A percentile compares a stretch with the other conserved stretches of the same genome.
Conservation (phyloP, 2,797 vertebrate genomes). For the Dryobates pubescens region DNA sequence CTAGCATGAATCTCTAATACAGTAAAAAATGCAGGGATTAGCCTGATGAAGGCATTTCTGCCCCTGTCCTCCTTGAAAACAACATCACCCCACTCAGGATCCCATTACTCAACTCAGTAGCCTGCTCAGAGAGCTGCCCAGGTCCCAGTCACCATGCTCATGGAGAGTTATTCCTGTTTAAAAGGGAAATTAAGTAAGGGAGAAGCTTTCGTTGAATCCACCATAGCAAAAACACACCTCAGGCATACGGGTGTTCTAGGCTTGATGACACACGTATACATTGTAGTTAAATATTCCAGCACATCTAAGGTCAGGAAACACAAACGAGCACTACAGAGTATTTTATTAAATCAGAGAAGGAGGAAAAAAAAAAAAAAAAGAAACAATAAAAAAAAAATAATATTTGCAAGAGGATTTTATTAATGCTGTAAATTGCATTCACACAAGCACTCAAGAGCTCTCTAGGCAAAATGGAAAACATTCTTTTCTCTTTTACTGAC, state of each 20-base stretch:
- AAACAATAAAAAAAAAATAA: conserved; percentile 28
- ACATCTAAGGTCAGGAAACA: not conserved
- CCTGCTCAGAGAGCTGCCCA: not conserved
- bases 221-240: fast-evolving
- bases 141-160: not conserved
- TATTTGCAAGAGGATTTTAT: conserved; percentile 47
- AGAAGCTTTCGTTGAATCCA: not conserved
- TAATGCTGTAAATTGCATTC: conserved; percentile 67
- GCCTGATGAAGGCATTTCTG: not conserved
- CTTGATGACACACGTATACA: not conserved
- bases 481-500: conserved; percentile 40
- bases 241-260: not conserved
- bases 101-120: not conserved
- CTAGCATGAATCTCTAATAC: not conserved
- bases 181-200: not conserved
- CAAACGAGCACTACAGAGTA: not conserved
- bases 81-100: not conserved
- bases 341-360: conserved; percentile 6
- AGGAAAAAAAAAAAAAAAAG: not conserved
- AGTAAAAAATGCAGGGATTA: not conserved
- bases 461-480: conserved; percentile 56
- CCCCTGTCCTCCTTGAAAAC: not conserved
- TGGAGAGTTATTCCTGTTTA: not conserved
- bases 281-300: not conserved
- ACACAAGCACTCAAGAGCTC: conserved; percentile 4